Conservation (phyloP, 64 coral and sea anemone genomes). For the Stylophora pistillata region DNA sequence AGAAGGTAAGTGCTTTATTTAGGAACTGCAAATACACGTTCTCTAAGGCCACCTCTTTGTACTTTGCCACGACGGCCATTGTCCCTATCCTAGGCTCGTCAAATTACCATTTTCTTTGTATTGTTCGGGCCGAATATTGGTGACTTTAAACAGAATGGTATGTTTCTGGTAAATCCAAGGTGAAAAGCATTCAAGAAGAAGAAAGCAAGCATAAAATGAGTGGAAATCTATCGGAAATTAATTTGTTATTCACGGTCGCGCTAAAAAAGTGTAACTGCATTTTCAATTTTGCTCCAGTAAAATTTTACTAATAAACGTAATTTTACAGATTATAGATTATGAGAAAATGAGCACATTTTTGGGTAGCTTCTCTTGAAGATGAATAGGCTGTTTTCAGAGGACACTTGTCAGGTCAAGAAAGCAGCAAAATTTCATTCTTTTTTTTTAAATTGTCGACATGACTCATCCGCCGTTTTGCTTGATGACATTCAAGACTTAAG, state of each 20-base stretch:
- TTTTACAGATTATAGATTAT: not conserved
- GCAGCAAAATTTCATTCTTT: not conserved
- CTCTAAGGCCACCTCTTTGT: not conserved
- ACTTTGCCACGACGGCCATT: not conserved
- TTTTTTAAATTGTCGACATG: not conserved
- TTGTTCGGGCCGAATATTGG: not conserved
- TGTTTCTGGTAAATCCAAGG: no score
- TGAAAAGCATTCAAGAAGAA: no score
- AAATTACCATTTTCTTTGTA: not conserved
- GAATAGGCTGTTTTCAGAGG: not conserved
- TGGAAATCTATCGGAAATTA: no score
- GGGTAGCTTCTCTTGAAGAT: not conserved
- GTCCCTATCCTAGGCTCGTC: not conserved
- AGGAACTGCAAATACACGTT: not conserved
- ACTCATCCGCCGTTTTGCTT: not conserved
- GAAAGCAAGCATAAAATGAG: no score
- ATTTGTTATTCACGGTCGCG: no score
- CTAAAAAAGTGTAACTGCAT: no score
- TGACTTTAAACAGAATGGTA: no score
- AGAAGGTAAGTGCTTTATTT: conserved; percentile 24
- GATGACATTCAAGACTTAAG: not conserved
- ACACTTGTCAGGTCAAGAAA: not conserved
- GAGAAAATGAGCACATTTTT: not conserved
- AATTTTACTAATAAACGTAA: not conserved
- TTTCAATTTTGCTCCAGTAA: no score